A percentile compares a stretch with the other conserved stretches of the same genome.
phyloP scores from a whole-genome alignment of 2,113 vertebrate species.

The Pycnonotus jocosus region DNA sequence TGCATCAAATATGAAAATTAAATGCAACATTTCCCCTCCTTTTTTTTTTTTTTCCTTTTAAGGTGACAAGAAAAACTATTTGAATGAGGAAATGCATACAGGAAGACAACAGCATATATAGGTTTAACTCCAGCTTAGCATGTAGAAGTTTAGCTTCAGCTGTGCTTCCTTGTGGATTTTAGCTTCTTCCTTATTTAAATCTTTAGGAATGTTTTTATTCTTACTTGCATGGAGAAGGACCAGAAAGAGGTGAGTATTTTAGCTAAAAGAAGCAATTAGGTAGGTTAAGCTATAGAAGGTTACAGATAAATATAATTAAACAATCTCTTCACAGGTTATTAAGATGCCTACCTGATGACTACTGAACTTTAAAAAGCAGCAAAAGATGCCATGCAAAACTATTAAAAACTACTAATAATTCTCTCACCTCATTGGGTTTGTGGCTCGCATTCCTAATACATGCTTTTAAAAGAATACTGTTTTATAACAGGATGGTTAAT shows the following conservation, averaged over 20 bases:
- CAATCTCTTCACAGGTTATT: not conserved
- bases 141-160: not conserved
- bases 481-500: not conserved
- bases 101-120: not conserved
- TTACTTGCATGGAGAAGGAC: not conserved
- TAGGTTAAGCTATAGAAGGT: not conserved
- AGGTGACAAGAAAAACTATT: not conserved
- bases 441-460: not conserved
- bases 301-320: not conserved
- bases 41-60: not conserved
- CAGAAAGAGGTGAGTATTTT: not conserved
- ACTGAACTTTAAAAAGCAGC: not conserved
- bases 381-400: not conserved
- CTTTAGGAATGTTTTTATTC: not conserved
- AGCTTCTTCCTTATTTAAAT: not conserved
- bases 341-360: not conserved
- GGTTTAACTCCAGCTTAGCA: not conserved
- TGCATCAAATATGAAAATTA: not conserved
- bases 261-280: not conserved
- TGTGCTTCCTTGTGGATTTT: not conserved
- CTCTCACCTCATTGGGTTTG: not conserved
- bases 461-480: not conserved
- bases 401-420: not conserved
- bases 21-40: not conserved
- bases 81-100: not conserved